Conservation (phyloP, 2,888 invertebrate genomes). For the Hydropsyche betteni region DNA sequence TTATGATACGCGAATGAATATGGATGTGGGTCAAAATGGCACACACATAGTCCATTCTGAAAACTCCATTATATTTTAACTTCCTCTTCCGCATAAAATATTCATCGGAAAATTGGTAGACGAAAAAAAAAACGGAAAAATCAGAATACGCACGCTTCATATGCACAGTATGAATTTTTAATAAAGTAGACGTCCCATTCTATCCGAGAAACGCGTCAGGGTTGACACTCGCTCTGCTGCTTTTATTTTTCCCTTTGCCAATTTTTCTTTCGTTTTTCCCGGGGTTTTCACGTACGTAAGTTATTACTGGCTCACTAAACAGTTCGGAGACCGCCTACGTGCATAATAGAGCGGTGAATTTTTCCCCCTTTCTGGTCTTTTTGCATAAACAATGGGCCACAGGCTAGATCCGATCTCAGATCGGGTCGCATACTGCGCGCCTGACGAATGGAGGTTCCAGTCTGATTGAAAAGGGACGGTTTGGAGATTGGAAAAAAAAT, state of each 20-base stretch:
- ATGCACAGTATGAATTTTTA: constrained; percentile 32
- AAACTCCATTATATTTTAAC: no score
- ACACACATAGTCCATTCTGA: no score
- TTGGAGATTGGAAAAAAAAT: constrained; percentile 41
- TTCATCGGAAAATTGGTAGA: constrained; percentile 19
- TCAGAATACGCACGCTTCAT: constrained; percentile 20
- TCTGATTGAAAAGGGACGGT: constrained; percentile 50
- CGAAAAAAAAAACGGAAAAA: constrained; percentile 24
- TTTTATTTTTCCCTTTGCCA: not conserved
- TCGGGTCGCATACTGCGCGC: constrained; percentile 36
- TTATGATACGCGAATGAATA: no score
- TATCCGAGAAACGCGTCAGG: no score
- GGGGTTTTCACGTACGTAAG: constrained; percentile 22
- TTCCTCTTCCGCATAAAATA: not conserved
- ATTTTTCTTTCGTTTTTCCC: constrained; percentile 14
- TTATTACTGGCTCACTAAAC: constrained; percentile 43
- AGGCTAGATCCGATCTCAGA: constrained; percentile 37
- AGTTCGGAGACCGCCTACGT: constrained; percentile 40
- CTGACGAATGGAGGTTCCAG: constrained; percentile 48
- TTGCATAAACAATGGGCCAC: constrained; percentile 44
- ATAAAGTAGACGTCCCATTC: not conserved
- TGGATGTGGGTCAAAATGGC: no score
- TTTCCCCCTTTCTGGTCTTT: not conserved
- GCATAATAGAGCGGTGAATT: constrained; percentile 45
- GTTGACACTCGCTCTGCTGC: not conserved